Evolutionary conservation across 2,797 vertebrate genomes (phyloP), one percentile per base, ranked within the genome.

Genomic region (Alcedo quadribrachys): DNA sequence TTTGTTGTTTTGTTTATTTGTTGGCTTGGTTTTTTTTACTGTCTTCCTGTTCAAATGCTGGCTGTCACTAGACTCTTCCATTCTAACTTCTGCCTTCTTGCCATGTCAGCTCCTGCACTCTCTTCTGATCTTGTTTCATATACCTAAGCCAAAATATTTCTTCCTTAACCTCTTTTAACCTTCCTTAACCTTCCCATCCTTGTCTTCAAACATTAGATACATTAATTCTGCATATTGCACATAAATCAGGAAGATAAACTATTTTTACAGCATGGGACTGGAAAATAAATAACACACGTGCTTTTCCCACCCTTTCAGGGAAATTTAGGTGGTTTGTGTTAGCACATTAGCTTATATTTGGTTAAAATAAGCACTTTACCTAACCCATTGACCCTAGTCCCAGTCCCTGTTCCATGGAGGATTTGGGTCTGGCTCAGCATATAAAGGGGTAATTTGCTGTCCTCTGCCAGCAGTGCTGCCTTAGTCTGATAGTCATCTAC

Each of bases 321-420:
- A 85, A 83, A 68, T 80, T 33, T 93, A 85, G 85, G 89, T 68
- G 85, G 82, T 85, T 91, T 93, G 66, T 75, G 51, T 71, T 79
- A 93, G 81, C 74, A 66, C 27, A 28, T 50, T 68, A 78, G 15
- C 27, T 90, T 90, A 43, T 93, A 77, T 77, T 94, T 94, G 76
- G 65, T 89, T 94, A 90, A 94, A 94, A 87, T 80, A 95, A 95
- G 62, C 57, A 77, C 79, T 94, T 94, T 81, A 89, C 83, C 83
- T 92, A 94, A 94, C 87, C 87, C 63, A 20, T 45, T 1, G 5
- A 92, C 70, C 83, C 60, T 88, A 73, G 77, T 84, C 81, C 60
- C 77, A 81, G 20, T 92, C 58, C 25, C 35, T 86, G 1, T 62
- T 70, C 90, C 48, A 74, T 54, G 77, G 24, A 84, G 92, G 40